These are phyloP conservation scores for Atrina japonica DNA, from an alignment of 2,888 invertebrate species.

Conservation along the genomic window DNA sequence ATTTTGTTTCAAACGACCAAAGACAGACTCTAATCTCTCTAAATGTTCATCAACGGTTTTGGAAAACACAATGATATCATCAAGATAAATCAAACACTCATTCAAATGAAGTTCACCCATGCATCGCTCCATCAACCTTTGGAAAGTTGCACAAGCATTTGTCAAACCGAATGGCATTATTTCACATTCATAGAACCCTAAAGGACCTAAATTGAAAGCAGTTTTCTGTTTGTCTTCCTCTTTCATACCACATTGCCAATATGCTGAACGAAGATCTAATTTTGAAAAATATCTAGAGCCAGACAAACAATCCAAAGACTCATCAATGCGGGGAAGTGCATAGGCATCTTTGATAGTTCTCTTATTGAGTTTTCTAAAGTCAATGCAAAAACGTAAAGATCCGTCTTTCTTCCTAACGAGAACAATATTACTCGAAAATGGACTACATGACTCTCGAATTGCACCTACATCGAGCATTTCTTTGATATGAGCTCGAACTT, in stretches of 20 bases:
- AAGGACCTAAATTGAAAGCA: slow-evolving; percentile 40
- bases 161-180: slow-evolving; percentile 64
- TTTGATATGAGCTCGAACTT: slow-evolving; percentile 15
- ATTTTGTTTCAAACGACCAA: slow-evolving; percentile 27
- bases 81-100: slow-evolving; percentile 36
- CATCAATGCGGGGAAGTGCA: slow-evolving; percentile 4
- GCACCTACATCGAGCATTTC: slow-evolving; percentile 14
- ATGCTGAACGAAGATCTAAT: slow-evolving; percentile 34
- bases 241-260: slow-evolving; percentile 34
- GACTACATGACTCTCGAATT: slow-evolving; percentile 27
- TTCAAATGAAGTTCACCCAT: slow-evolving; percentile 38
- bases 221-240: slow-evolving; percentile 42
- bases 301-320: slow-evolving; percentile 26
- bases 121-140: slow-evolving; percentile 49
- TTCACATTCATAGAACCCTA: slow-evolving; percentile 57
- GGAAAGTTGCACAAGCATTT: slow-evolving; percentile 62
- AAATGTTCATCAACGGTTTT: slow-evolving; percentile 36
- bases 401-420: slow-evolving; percentile 36
- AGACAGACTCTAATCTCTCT: slow-evolving; percentile 29
- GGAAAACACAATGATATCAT: slow-evolving; percentile 20
- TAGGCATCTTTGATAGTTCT: slow-evolving; percentile 34
- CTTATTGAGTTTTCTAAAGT: slow-evolving; percentile 23
- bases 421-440: slow-evolving; percentile 34
- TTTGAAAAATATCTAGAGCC: slow-evolving; percentile 35
- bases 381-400: slow-evolving; percentile 33